phyloP scores from a whole-genome alignment of 2,113 vertebrate genomes.

The Riparia riparia region DNA sequence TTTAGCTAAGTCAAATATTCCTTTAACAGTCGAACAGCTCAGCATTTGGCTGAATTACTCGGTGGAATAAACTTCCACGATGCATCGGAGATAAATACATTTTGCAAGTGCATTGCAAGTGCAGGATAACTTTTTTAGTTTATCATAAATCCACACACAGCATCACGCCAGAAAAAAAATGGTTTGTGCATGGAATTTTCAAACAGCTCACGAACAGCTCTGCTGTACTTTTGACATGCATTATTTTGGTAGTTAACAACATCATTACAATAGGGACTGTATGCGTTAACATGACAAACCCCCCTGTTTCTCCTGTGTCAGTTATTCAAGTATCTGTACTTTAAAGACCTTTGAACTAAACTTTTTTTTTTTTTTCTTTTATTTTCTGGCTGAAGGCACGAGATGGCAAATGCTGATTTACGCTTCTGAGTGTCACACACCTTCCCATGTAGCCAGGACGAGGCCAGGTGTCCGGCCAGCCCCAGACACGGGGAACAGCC shows the following conservation, averaged over 20 bases:
- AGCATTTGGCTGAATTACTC: background rate
- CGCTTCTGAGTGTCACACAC: background rate
- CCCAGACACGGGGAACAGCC: background rate
- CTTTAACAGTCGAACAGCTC: background rate
- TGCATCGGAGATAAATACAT: background rate
- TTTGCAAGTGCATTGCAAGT: background rate
- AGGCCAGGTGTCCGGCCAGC: background rate
- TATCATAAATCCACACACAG: background rate
- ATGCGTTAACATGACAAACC: background rate
- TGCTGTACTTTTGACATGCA: background rate
- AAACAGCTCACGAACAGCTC: background rate
- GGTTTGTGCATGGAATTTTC: background rate
- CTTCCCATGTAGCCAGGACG: background rate
- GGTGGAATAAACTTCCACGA: background rate
- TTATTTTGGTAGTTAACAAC: background rate
- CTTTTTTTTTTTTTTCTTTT: no score
- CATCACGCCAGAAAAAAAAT: background rate
- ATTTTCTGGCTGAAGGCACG: background rate
- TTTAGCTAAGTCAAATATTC: background rate
- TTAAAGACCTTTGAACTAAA: background rate
- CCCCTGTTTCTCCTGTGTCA: background rate
- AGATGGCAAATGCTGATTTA: fast-evolving
- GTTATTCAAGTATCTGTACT: background rate
- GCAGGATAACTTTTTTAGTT: background rate
- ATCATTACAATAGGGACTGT: background rate